Evolutionary conservation across 2,888 invertebrate genomes (phyloP).

Genomic region (Parelbella ahira): DNA sequence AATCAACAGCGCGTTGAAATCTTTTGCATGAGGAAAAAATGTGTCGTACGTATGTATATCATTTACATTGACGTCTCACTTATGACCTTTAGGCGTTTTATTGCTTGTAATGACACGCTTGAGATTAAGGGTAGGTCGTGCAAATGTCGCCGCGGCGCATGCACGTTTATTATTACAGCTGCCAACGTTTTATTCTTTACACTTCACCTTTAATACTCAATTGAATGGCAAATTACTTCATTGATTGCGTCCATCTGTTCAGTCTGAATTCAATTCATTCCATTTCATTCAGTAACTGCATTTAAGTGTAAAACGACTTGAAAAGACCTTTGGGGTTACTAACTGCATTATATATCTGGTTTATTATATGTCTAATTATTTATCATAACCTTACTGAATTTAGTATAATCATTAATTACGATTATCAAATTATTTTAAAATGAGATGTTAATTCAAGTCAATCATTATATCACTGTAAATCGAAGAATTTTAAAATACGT

Average conservation of each 20-base stretch:
- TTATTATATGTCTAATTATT: too few relatives aligned
- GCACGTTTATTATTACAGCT: slow-evolving; percentile 22
- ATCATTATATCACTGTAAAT: too few relatives aligned
- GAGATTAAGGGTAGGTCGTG: slow-evolving; percentile 9
- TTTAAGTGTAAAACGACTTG: too few relatives aligned
- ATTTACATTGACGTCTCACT: slow-evolving; percentile 13
- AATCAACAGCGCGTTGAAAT: slow-evolving; percentile 22
- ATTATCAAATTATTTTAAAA: too few relatives aligned
- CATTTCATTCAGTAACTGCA: too few relatives aligned
- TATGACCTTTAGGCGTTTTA: slow-evolving; percentile 13
- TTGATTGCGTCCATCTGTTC: slow-evolving; percentile 7
- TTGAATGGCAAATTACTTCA: slow-evolving; percentile 10
- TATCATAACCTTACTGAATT: too few relatives aligned
- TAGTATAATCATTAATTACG: too few relatives aligned
- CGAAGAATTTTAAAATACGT: too few relatives aligned
- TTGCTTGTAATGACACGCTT: slow-evolving; percentile 20
- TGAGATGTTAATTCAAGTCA: too few relatives aligned
- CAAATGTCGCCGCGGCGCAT: slow-evolving; percentile 16
- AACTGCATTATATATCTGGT: too few relatives aligned
- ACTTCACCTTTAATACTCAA: slow-evolving; percentile 14
- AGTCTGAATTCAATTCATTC: too few relatives aligned
- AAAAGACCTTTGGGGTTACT: too few relatives aligned
- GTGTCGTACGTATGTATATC: not conserved
- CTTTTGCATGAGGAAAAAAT: slow-evolving; percentile 16
- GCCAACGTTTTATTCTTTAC: slow-evolving; percentile 12